Percentiles rank a stretch among this genome's conserved stretches.
These are phyloP conservation scores for Oithona nana DNA, from an alignment of 2,888 invertebrate species.

Conservation along the genomic window DNA sequence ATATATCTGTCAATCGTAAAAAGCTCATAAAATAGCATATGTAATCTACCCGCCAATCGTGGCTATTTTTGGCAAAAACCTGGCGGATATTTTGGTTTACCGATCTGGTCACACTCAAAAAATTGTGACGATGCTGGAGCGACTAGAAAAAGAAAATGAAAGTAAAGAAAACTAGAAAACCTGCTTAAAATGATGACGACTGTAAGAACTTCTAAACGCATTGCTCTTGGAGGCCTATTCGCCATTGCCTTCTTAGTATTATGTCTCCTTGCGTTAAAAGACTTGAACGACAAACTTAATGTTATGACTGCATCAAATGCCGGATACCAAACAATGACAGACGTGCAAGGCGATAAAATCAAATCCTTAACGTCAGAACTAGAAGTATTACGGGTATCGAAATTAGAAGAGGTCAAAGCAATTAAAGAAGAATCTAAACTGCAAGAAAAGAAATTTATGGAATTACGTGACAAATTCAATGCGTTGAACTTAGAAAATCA, in stretches of 20 bases:
- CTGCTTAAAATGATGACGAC: not conserved
- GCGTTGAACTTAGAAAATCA: not conserved
- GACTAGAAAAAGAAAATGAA: not conserved
- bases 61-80: too few species aligned
- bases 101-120: too few species aligned
- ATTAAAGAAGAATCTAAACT: not conserved
- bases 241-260: not conserved
- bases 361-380: not conserved
- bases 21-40: too few species aligned
- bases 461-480: not conserved
- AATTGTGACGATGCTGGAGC: too few species aligned
- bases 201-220: not conserved
- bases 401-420: not conserved
- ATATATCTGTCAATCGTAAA: too few species aligned
- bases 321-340: not conserved
- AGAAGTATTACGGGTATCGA: not conserved
- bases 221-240: not conserved
- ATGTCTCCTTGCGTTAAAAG: not conserved
- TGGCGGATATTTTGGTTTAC: too few species aligned
- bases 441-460: not conserved
- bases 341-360: not conserved
- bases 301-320: constrained; percentile 2
- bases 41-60: too few species aligned
- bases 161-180: not conserved
- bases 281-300: not conserved